These are phyloP conservation scores for Eciton burchellii DNA, from an alignment of 1,140 invertebrate species.

Conservation along the genomic window DNA sequence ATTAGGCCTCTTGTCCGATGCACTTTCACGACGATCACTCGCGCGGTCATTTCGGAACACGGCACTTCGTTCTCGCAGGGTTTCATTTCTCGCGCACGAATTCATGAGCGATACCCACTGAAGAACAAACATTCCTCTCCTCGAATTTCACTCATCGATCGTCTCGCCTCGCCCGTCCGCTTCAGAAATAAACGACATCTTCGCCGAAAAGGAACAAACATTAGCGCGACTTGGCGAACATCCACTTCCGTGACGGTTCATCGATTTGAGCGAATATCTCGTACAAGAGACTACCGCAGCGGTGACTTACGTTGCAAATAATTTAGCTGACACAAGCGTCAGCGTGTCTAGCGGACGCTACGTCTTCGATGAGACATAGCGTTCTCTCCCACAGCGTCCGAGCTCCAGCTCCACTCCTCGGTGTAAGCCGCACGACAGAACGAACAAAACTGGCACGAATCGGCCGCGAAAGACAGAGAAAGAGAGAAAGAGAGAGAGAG, in stretches of 20 bases:
- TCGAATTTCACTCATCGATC: neutral
- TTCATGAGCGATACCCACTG: neutral
- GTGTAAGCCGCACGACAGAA: slow-evolving; percentile 74
- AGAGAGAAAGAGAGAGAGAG: slow-evolving; percentile 67
- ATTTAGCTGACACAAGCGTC: slow-evolving; percentile 7
- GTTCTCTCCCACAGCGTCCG: slow-evolving; percentile 12
- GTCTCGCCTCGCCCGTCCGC: neutral
- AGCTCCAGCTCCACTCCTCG: slow-evolving; percentile 49
- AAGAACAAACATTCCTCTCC: neutral
- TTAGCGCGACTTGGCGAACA: neutral
- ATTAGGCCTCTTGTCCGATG: slow-evolving; percentile 57
- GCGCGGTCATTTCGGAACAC: slow-evolving; percentile 38
- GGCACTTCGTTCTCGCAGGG: slow-evolving; percentile 33
- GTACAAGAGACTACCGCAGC: neutral
- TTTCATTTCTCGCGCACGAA: slow-evolving; percentile 6
- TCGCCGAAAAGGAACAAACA: neutral
- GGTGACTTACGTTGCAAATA: slow-evolving; percentile 18
- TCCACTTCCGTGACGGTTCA: neutral
- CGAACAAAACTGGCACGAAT: slow-evolving; percentile 80
- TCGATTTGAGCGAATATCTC: neutral
- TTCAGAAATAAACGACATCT: slow-evolving; percentile 3
- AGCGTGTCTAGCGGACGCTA: slow-evolving; percentile 16
- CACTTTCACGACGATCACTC: slow-evolving; percentile 57
- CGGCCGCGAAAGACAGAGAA: slow-evolving; percentile 71
- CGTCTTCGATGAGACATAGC: slow-evolving; percentile 31